Evolutionary conservation across 2,797 vertebrate genomes (phyloP).

Genomic region (Sebastolobus alascanus): DNA sequence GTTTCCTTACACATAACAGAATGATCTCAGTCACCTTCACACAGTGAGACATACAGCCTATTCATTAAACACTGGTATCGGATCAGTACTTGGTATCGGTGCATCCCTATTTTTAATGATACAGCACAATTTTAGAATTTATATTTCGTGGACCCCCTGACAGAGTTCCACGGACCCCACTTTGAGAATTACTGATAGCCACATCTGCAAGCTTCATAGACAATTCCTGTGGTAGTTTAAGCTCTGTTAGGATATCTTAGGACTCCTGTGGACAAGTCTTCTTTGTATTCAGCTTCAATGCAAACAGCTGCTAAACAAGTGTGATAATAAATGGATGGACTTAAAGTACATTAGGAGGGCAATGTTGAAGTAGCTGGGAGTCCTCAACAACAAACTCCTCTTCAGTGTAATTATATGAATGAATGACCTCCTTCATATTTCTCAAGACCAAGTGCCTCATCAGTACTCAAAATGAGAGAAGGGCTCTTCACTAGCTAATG

Average conservation of each 20-base stretch:
- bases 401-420: constrained; percentile 48
- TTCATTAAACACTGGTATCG: no score
- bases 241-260: constrained; percentile 8
- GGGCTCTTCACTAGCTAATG: constrained; percentile 49
- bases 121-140: not conserved
- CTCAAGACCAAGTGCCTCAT: constrained; percentile 38
- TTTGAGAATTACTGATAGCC: not conserved
- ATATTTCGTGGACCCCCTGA: accelerated
- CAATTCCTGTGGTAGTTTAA: constrained; percentile 20
- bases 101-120: not conserved
- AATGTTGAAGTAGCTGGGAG: constrained; percentile 14
- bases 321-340: constrained; percentile 2
- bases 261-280: not conserved
- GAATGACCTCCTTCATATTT: constrained; percentile 48
- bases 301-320: constrained; percentile 21
- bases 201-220: constrained; percentile 14
- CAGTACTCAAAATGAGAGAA: constrained; percentile 19
- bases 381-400: constrained; percentile 43
- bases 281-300: constrained; percentile 20
- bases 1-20: no score
- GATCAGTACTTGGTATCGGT: no score
- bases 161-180: not conserved
- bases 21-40: no score
- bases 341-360: constrained; percentile 17
- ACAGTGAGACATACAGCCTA: no score